Percentiles rank a stretch among this genome's conserved stretches.
phyloP scores from a whole-genome alignment of 2,797 vertebrate genomes.

The Crenichthys baileyi region DNA sequence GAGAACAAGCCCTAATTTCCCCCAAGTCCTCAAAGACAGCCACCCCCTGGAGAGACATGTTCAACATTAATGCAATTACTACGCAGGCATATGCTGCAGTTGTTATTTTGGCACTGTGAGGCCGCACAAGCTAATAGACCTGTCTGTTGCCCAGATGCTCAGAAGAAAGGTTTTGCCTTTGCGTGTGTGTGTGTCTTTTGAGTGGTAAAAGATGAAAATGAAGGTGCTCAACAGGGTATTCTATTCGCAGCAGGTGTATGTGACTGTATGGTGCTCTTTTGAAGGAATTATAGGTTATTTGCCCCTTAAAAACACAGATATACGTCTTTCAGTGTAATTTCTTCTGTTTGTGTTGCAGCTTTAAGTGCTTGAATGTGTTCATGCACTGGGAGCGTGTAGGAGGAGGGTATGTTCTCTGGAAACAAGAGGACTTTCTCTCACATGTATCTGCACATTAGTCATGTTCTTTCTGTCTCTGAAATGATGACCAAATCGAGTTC shows the following conservation, averaged over 20 bases:
- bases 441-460: slow-evolving; percentile 63
- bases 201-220: slow-evolving; percentile 30
- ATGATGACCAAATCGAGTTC: slow-evolving; percentile 73
- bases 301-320: not conserved
- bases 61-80: slow-evolving; percentile 84
- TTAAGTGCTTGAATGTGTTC: slow-evolving; percentile 10
- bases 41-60: slow-evolving; percentile 75
- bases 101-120: slow-evolving; percentile 78
- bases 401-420: slow-evolving; percentile 38
- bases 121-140: slow-evolving; percentile 78
- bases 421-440: slow-evolving; percentile 60
- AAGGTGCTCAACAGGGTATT: slow-evolving; percentile 17
- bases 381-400: slow-evolving; percentile 18
- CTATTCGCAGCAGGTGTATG: slow-evolving; percentile 33
- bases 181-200: slow-evolving; percentile 15
- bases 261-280: slow-evolving; percentile 30
- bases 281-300: slow-evolving; percentile 27
- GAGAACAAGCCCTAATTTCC: slow-evolving; percentile 71
- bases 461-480: slow-evolving; percentile 67
- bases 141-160: slow-evolving; percentile 82
- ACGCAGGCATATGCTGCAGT: slow-evolving; percentile 80
- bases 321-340: slow-evolving; percentile 17
- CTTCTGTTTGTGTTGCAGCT: slow-evolving; percentile 26
- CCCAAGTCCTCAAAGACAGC: slow-evolving; percentile 61
- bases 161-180: slow-evolving; percentile 55